A percentile compares a stretch with the other conserved stretches of the same genome.
Evolutionary conservation across 2,113 vertebrate species (phyloP).

Genomic region (Nyctibius bracteatus): DNA sequence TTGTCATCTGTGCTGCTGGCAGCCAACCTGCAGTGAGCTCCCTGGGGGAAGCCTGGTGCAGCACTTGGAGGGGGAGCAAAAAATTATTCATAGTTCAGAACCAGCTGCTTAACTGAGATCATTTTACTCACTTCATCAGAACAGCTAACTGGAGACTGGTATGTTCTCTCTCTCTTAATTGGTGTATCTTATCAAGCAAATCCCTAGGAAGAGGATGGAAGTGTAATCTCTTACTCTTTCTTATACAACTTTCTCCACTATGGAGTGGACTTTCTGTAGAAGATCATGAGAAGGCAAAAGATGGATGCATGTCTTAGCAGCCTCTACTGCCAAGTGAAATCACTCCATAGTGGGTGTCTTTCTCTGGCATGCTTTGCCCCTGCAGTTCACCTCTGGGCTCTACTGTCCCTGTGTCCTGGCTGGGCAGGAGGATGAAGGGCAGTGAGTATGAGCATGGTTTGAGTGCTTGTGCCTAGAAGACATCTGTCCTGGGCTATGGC

Average conservation of each 20-base stretch:
- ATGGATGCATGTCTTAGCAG: not conserved
- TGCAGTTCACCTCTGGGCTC: not conserved
- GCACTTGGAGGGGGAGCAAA: not conserved
- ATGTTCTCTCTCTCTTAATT: not conserved
- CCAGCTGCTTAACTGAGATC: not conserved
- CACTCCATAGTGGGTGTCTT: not conserved
- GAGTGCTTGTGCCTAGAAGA: not conserved
- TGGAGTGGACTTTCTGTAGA: no score
- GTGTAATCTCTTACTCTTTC: not conserved
- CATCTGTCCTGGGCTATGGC: not conserved
- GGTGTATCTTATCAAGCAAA: not conserved
- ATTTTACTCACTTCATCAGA: not conserved
- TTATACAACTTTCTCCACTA: not conserved
- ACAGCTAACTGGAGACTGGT: not conserved
- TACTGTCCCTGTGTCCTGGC: not conserved
- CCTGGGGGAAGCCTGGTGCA: accelerated
- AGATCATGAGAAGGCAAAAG: not conserved
- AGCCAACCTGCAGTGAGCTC: not conserved
- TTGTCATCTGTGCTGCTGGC: not conserved
- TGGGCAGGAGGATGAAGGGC: not conserved
- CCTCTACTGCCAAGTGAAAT: not conserved
- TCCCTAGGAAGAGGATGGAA: not conserved
- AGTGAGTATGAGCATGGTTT: accelerated
- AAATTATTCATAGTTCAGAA: not conserved
- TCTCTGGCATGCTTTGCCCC: accelerated